These are phyloP conservation scores for Scartelaos histophorus DNA, from an alignment of 2,113 vertebrate species.

Conservation along the genomic window DNA sequence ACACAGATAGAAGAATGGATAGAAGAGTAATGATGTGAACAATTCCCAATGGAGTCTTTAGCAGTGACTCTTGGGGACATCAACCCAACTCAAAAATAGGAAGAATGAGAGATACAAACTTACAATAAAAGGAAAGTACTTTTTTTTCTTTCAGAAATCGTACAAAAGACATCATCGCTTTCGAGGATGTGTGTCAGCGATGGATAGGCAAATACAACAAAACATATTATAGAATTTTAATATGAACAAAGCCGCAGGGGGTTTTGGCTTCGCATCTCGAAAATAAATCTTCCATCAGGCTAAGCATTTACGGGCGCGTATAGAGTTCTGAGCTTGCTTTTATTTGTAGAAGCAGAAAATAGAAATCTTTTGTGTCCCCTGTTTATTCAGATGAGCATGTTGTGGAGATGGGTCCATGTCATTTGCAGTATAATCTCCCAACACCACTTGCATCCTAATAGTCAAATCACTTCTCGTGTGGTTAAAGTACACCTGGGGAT, in stretches of 20 bases:
- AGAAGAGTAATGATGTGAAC: slow-evolving; percentile 66
- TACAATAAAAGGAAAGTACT: not conserved
- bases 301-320: slow-evolving; percentile 32
- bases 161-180: slow-evolving; percentile 6
- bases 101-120: not conserved
- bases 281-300: slow-evolving; percentile 57
- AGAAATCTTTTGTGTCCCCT: slow-evolving; percentile 22
- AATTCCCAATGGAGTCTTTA: slow-evolving; percentile 66
- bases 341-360: slow-evolving; percentile 26
- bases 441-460: slow-evolving; percentile 14
- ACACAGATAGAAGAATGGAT: slow-evolving; percentile 35
- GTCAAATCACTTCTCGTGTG: not conserved
- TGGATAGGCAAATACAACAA: slow-evolving; percentile 39
- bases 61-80: slow-evolving; percentile 48
- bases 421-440: slow-evolving; percentile 32
- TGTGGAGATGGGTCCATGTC: slow-evolving; percentile 27
- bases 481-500: not conserved
- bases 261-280: slow-evolving; percentile 46
- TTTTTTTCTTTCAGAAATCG: slow-evolving; percentile 27
- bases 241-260: slow-evolving; percentile 56
- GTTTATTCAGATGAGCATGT: slow-evolving; percentile 10
- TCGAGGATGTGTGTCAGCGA: not conserved
- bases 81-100: not conserved
- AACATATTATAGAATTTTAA: slow-evolving; percentile 61
- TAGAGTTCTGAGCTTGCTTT: slow-evolving; percentile 36